Conservation (phyloP, 1,140 invertebrate genomes). For the Stegodyphus mimosarum region DNA sequence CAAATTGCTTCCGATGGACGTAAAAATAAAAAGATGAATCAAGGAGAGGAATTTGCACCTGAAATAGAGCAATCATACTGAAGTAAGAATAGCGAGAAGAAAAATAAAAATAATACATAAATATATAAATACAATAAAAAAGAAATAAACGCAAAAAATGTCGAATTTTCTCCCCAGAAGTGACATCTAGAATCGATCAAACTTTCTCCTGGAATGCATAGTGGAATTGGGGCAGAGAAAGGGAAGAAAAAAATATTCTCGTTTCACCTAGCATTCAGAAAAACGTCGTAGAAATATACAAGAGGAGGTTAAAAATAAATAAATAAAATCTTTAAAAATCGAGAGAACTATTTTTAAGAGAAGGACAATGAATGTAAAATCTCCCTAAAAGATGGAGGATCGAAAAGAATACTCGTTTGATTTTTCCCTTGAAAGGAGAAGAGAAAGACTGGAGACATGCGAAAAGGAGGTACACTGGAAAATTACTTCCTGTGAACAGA, state of each 20-base stretch:
- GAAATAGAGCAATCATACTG: constrained; percentile 5
- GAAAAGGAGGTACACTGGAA: not conserved
- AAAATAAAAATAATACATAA: not conserved
- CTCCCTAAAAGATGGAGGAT: not conserved
- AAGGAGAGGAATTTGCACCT: not conserved
- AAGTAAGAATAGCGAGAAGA: not conserved
- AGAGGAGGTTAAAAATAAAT: not conserved
- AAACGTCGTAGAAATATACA: not conserved
- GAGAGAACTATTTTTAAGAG: constrained; percentile 2
- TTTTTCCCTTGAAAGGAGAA: not conserved
- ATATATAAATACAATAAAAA: not conserved
- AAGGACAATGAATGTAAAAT: constrained; percentile 3
- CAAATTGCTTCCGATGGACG: not conserved
- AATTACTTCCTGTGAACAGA: not conserved
- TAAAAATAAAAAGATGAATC: not conserved
- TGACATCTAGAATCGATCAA: constrained; percentile 6
- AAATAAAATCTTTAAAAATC: not conserved
- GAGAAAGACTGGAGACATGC: not conserved
- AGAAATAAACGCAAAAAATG: not conserved
- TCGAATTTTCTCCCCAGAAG: not conserved
- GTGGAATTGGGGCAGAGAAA: not conserved
- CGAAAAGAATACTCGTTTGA: not conserved
- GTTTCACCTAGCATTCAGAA: not conserved
- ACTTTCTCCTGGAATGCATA: not conserved
- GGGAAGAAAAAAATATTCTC: not conserved